phyloP scores from a whole-genome alignment of 2,113 vertebrate genomes.

The Oreocharis arfaki region DNA sequence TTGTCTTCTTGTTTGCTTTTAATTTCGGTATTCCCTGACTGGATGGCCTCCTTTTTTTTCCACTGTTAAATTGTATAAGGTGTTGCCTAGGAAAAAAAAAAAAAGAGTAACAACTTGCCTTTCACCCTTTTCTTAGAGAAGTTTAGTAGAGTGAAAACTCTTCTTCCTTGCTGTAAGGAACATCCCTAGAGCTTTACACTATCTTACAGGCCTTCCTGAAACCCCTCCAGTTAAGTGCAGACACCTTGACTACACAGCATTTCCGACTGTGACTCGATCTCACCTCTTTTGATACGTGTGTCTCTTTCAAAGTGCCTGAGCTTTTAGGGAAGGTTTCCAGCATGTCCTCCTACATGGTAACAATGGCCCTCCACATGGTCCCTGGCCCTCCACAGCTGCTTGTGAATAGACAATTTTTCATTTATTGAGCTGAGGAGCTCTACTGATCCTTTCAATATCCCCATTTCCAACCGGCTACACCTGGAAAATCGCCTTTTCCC shows the following conservation, averaged over 20 bases:
- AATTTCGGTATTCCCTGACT: neutral
- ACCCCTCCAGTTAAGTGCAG: neutral
- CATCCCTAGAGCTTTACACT: neutral
- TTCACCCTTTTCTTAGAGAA: neutral
- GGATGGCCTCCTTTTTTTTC: neutral
- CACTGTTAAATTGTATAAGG: neutral
- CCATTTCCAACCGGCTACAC: neutral
- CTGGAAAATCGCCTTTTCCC: neutral
- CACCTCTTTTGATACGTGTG: fast-evolving
- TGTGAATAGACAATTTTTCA: neutral
- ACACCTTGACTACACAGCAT: fast-evolving
- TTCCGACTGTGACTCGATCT: neutral
- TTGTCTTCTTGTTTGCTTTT: neutral
- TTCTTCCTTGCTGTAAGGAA: neutral
- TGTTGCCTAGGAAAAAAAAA: neutral
- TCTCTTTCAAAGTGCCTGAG: neutral
- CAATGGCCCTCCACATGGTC: neutral
- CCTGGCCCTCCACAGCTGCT: neutral
- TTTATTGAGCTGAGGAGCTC: neutral
- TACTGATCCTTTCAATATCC: neutral
- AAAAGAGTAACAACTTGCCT: neutral
- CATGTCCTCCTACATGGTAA: neutral
- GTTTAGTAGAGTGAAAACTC: neutral
- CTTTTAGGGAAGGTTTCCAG: neutral
- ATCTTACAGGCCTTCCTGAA: neutral